Evolutionary conservation across 2,888 invertebrate genomes (phyloP), one percentile per base, ranked within the genome.

Genomic region (Ligdia adustata): DNA sequence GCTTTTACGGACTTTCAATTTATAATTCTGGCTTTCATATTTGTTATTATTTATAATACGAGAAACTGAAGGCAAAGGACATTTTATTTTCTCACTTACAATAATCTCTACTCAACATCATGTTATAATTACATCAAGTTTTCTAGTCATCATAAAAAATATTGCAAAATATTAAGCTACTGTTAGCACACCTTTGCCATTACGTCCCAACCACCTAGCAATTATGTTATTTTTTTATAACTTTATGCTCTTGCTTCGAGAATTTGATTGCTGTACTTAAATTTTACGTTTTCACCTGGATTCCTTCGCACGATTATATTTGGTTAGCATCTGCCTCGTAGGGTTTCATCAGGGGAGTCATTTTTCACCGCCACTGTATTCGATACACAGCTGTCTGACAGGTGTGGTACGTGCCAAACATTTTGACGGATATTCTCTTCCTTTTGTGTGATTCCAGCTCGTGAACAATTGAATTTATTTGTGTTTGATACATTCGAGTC

Each of bases 331-430:
- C 84, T 86, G 86, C 76, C 66, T 61, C 65, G n/a, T n/a, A 54
- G 64, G 69, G 71, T 68, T 69, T 69, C 49, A 57, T 72, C 64
- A 57, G 63, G 77, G 75, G 79, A 69, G 72, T 74, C 57, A 83
- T 84, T 82, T 79, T 77, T 77, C 72, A 72, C 69, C 69, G 79
- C 71, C 78, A 67, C 75, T 81, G 71, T 79, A 73, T 75, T 77
- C 78, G 75, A 67, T 64, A 60, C 62, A 69, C 88, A 89, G 83
- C 86, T 87, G 87, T 72, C 71, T 52, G 71, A 77, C 88, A 87
- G 87, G 86, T 87, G 88, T 67, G 70, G 77, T 71, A 69, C 82
- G 87, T 86, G 86, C 82, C 71, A 41, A 52, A 64, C 67, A 62
- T 72, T 72, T 71, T 76, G 74, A 72, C 69, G 66, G 66, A 73